These are phyloP conservation scores for Dasyurus viverrinus DNA, from an alignment of 2,113 vertebrate species.

Conservation along the genomic window DNA sequence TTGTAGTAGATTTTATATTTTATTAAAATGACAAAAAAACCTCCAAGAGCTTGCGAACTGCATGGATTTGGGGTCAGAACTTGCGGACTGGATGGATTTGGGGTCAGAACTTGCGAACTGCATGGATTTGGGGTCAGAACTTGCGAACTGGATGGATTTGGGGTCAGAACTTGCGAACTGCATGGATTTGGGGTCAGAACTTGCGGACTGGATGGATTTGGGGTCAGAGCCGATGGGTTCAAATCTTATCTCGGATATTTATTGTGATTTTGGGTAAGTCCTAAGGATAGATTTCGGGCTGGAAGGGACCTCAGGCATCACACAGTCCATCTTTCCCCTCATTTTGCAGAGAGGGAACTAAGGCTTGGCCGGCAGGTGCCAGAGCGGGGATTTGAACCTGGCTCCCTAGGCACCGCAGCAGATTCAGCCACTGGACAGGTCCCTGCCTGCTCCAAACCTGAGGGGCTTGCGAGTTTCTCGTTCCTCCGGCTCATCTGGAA, in stretches of 20 bases:
- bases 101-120: too few species aligned
- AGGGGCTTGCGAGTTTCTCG: accelerated
- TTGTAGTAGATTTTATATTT: neutral
- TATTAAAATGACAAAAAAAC: neutral
- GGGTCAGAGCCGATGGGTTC: neutral
- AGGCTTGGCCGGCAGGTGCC: neutral
- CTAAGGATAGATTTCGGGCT: neutral
- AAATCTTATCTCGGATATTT: neutral
- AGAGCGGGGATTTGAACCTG: neutral
- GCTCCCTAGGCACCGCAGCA: neutral
- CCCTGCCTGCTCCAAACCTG: neutral
- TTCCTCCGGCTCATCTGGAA: too few species aligned
- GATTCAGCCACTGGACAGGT: neutral
- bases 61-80: too few species aligned
- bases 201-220: neutral
- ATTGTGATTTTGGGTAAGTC: neutral
- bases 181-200: too few species aligned
- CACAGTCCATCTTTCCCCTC: neutral
- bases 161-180: neutral
- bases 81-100: neutral
- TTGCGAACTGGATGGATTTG: neutral
- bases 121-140: too few species aligned
- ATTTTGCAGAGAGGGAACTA: neutral
- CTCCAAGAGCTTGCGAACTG: neutral
- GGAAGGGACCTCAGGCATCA: neutral